Conservation (phyloP, 2,797 vertebrate species). For the Cynopterus sphinx region DNA sequence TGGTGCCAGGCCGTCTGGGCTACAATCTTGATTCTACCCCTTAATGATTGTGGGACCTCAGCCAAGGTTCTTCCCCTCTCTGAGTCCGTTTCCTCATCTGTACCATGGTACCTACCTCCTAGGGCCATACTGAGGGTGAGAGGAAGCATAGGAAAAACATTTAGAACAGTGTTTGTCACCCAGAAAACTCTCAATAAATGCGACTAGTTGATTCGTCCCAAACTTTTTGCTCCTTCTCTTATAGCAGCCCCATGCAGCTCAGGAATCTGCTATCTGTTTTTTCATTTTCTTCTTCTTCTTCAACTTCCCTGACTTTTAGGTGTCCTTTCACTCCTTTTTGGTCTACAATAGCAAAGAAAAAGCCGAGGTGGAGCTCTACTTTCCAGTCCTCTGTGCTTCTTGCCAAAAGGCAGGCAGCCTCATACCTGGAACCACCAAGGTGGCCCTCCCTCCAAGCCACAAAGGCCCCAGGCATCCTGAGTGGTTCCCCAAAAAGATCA, state of each 20-base stretch:
- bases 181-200: background rate
- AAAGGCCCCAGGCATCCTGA: background rate
- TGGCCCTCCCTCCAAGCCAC: too few species aligned
- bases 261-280: background rate
- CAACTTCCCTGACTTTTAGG: background rate
- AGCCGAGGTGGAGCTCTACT: too few species aligned
- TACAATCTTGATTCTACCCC: background rate
- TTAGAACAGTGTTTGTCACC: background rate
- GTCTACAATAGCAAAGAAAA: background rate
- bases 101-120: background rate
- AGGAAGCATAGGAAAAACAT: background rate
- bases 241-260: fast-evolving
- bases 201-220: background rate
- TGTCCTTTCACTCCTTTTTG: background rate
- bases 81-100: background rate
- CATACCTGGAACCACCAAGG: background rate
- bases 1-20: background rate
- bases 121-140: background rate
- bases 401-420: background rate
- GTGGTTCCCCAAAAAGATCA: slow-evolving; percentile 8
- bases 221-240: background rate
- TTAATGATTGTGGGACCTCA: background rate
- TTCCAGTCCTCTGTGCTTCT: background rate
- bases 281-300: background rate
- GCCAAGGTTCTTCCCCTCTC: background rate